Evolutionary conservation across 1,140 invertebrate genomes (phyloP).

Genomic region (Euwallacea fornicatus): DNA sequence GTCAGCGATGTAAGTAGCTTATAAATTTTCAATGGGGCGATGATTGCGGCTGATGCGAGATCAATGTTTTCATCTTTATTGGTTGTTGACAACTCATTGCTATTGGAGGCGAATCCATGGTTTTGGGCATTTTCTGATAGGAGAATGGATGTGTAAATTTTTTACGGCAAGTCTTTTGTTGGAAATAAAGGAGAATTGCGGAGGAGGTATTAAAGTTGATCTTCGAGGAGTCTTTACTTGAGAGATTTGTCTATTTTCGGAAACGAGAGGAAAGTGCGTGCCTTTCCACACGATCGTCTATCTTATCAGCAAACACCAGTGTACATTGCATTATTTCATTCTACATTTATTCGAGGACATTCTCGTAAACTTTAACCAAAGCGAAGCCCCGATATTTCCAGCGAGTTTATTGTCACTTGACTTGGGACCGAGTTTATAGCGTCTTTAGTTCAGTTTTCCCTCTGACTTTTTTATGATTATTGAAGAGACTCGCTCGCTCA

Average conservation of each 20-base stretch:
- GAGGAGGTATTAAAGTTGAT: no score
- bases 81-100: not conserved
- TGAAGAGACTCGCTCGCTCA: not conserved
- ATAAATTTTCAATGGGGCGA: no score
- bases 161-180: not conserved
- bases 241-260: no score
- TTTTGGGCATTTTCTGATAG: not conserved
- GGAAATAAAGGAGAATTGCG: no score
- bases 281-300: no score
- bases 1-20: not conserved
- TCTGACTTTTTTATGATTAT: conserved; percentile 3
- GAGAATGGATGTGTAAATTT: not conserved
- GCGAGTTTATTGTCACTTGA: conserved; percentile 26
- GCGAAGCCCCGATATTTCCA: conserved; percentile 21
- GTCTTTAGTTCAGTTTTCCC: not conserved
- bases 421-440: conserved; percentile 20
- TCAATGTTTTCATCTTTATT: not conserved
- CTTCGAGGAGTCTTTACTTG: no score
- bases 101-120: not conserved
- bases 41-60: not conserved
- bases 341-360: conserved; percentile 10
- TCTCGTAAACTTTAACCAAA: conserved; percentile 23
- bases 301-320: not conserved
- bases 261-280: no score
- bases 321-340: conserved; percentile 11